These are phyloP conservation scores for Campoplex capitator DNA, from an alignment of 2,888 invertebrate species.

Conservation along the genomic window DNA sequence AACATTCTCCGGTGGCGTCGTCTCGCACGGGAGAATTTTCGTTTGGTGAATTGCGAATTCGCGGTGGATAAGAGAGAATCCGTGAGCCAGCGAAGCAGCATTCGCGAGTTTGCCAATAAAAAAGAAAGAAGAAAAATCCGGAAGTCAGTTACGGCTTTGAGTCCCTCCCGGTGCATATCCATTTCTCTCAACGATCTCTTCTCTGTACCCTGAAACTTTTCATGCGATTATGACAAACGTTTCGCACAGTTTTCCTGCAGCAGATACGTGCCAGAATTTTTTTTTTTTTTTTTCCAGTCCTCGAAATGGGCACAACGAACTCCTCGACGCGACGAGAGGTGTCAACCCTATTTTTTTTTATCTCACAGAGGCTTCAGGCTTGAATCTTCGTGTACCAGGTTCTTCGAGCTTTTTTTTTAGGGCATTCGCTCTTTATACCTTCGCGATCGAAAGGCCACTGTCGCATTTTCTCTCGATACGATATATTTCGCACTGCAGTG, in stretches of 20 bases:
- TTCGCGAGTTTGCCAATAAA: slow-evolving; percentile 27
- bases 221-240: slow-evolving; percentile 12
- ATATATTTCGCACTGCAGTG: background rate
- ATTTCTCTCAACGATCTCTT: slow-evolving; percentile 26
- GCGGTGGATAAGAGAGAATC: slow-evolving; percentile 2
- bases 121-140: slow-evolving; percentile 40
- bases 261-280: slow-evolving; percentile 52
- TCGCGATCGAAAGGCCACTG: background rate
- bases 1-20: slow-evolving; percentile 44
- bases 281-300: background rate
- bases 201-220: slow-evolving; percentile 20
- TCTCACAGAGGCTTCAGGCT: background rate
- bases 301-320: slow-evolving; percentile 47
- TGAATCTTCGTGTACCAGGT: background rate
- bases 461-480: background rate
- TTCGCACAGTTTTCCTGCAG: slow-evolving; percentile 2
- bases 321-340: slow-evolving; percentile 21
- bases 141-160: slow-evolving; percentile 53
- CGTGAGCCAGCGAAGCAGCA: slow-evolving; percentile 1
- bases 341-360: background rate
- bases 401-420: background rate
- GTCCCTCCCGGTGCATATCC: background rate
- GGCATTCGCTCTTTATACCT: background rate
- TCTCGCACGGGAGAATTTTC: slow-evolving; percentile 39
- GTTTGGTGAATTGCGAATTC: slow-evolving; percentile 33